Percentiles rank a stretch among this genome's conserved stretches.
Evolutionary conservation across 2,113 vertebrate species (phyloP).

Genomic region (Sus scrofa): T2T-Sscrofa CM000824.6:37909001-37909500

Average conservation of each 20-base stretch:
- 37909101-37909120: background rate
- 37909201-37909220: accelerated
- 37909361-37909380: background rate
- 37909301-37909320: background rate
- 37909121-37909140: background rate
- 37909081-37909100: background rate
- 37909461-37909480: background rate
- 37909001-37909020: background rate
- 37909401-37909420: background rate
- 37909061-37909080: background rate
- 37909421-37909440: background rate
- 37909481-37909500: background rate
- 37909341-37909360: background rate
- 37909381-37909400: background rate
- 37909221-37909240: background rate
- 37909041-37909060: background rate
- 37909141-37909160: background rate
- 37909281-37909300: background rate
- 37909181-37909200: background rate
- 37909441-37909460: background rate
- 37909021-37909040: background rate
- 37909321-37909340: background rate
- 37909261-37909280: background rate
- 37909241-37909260: background rate
- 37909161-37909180: background rate